Percentiles rank a stretch among this genome's conserved stretches.
phyloP scores from a whole-genome alignment of 1,140 invertebrate genomes.

The Ceratitis capitata region DNA sequence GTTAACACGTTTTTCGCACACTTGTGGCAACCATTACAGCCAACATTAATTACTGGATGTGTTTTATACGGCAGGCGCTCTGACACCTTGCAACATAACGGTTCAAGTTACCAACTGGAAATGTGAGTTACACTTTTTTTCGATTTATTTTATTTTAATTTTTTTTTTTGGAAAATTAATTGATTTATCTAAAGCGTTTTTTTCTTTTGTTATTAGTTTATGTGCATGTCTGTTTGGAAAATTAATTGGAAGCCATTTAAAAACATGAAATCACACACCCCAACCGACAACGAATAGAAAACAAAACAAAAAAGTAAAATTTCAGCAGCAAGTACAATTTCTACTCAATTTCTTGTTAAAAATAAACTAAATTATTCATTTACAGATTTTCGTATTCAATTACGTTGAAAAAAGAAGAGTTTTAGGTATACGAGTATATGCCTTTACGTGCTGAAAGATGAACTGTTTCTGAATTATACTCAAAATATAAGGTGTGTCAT shows the following conservation, averaged over 20 bases:
- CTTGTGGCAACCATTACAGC: background rate
- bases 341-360: no score
- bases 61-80: background rate
- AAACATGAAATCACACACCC: background rate
- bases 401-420: no score
- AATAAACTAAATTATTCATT: no score
- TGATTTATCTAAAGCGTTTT: background rate
- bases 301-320: background rate
- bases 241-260: background rate
- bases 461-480: no score
- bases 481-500: no score
- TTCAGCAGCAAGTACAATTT: background rate
- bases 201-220: background rate
- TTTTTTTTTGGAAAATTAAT: background rate
- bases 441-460: no score
- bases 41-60: background rate
- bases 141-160: background rate
- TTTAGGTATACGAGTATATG: no score
- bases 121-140: background rate
- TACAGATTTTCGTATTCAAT: no score
- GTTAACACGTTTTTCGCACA: background rate
- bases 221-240: background rate
- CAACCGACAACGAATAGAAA: background rate
- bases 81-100: background rate
- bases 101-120: conserved; percentile 16